Evolutionary conservation across 2,888 invertebrate species (phyloP).

Genomic region (Adineta ricciae): DNA sequence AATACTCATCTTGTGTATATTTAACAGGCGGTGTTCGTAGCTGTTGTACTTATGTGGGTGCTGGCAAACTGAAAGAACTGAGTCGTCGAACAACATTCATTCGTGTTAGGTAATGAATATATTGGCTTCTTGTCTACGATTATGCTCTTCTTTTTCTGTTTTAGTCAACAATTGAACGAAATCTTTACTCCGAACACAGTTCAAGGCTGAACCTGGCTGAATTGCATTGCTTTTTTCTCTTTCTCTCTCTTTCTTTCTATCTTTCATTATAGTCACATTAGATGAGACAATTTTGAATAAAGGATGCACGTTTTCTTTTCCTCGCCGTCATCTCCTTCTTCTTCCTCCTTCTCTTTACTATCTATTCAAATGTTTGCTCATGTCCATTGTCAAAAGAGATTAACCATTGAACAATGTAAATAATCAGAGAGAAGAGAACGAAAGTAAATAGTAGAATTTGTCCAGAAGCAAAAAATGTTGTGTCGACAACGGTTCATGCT

Average conservation of each 20-base stretch:
- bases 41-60: slow-evolving; percentile 83
- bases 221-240: neutral
- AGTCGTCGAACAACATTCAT: slow-evolving; percentile 79
- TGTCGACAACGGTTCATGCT: neutral
- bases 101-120: slow-evolving; percentile 56
- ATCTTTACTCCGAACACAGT: slow-evolving; percentile 20
- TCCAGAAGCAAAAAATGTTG: neutral
- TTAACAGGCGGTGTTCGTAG: slow-evolving; percentile 65
- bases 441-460: neutral
- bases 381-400: neutral
- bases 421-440: neutral
- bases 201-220: neutral
- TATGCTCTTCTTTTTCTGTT: neutral
- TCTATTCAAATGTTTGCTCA: neutral
- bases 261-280: neutral
- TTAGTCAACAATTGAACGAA: slow-evolving; percentile 32
- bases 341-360: neutral
- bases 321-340: too few relatives aligned
- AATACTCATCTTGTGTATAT: neutral
- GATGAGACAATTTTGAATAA: neutral
- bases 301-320: neutral
- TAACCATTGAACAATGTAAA: neutral
- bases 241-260: neutral
- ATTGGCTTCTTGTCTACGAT: neutral
- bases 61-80: slow-evolving; percentile 68